Base-by-base conservation (phyloP, 2,888 invertebrate genomes). In the Coronaproctus castanopsis region DNA sequence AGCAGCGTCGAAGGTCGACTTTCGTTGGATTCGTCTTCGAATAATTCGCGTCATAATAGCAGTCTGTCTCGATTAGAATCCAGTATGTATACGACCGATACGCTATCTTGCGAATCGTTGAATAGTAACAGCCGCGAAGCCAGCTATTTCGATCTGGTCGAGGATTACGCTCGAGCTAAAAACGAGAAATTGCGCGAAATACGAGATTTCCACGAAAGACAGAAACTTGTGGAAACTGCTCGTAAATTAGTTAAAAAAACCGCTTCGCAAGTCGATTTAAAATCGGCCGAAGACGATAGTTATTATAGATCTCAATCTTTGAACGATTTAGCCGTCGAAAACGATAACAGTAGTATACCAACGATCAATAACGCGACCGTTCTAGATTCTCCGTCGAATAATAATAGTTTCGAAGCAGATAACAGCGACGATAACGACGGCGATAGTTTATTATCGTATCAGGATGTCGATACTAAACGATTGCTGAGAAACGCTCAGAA, bases 401-500 rank as follows among this genome's bases (percentile, higher is more conserved):
- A 36, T 5, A 5, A 36, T 36, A 36, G 8, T 36, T 14, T 8
- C 36, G 54, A 14, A 10, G 24, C 52, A 3, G 21, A 57, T 18
- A 60, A 60, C 8, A 52, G 24, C 36, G 60, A 54, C 10, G 59
- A 58, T 14, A 21, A 21, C 14, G 51, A 54, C 51, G 10, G 10
- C 5, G 51, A 52, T 21, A 49, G 21, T 52, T 50, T 51, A 2
- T 18, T 57, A 10, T 55, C 51, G 8, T 52, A 54, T 20, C 19
- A 54, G 5, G 50, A 53, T 14, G 24, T 55, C 2, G 64, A 62
- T 48, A 73, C 72, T 2, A 69, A 64, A 3, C 69, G 72, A 58
- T 66, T 75, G 55, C 62, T 75, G 52, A 69, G 70, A 60, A 74
- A 74, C 57, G 72, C 75, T 2, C 72, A 74, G 64, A 69, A 69